Evolutionary conservation across 1,140 invertebrate genomes (phyloP), one percentile per base, ranked within the genome.

Genomic region (Bursaphelenchus mucronatus): DNA sequence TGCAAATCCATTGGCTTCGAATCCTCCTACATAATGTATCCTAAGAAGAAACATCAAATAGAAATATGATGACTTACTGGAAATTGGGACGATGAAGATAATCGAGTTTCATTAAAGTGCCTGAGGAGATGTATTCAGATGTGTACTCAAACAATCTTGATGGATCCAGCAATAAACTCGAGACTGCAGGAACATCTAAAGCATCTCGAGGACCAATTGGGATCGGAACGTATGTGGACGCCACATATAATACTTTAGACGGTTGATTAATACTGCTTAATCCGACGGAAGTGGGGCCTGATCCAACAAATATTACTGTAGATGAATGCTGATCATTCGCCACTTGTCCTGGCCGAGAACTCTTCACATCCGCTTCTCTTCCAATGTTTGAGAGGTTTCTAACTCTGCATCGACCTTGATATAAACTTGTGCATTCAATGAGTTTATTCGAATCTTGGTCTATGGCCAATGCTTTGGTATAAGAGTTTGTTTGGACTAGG

Each of bases 311-410:
- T 40, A 79, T 66, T 2, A 79, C 79, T 13, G 77, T 69, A 0
- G 76, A 66, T 0, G 78, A 81, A 15, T 71, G 19, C 13, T 66
- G 58, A 58, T 79, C 76, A 49, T 79, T 79, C 8, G 76, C 70
- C 13, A 81, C 69, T 44, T 79, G 63, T 3, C 67, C 69, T 11
- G 76, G 73, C 21, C 66, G 52, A 6, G 64, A 68, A 13, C 64
- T 67, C 50, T 76, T 67, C 7, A 76, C 67, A 49, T 76, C 74
- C 7, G 63, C 50, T 61, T 78, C 73, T 7, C 70, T 66, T 7
- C 66, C 67, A 46, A 79, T 81, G 63, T 79, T 79, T 47, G 81
- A 81, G 6, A 79, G 62, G 39, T 81, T 79, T 53, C 78, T 53
- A 8, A 74, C 74, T 30, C 76, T 76, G 67, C 76, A 79, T 11